Evolutionary conservation across 64 coral and sea anemone genomes (phyloP), one percentile per base, ranked within the genome.

Genomic region (Stylophora pistillata): DNA sequence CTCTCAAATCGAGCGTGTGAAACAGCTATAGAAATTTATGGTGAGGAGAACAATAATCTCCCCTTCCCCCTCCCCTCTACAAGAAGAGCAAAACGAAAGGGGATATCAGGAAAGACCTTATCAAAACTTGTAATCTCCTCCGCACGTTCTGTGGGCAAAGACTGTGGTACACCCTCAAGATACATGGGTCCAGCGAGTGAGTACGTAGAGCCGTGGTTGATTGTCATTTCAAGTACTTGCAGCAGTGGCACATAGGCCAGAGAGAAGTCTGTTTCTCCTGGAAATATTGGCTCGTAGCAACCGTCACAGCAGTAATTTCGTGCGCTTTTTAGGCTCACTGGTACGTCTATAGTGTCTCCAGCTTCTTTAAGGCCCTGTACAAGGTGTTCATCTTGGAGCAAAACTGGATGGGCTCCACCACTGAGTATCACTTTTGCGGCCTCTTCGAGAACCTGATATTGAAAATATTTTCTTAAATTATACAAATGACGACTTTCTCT

Each of bases 371-470:
- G 30, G 29, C 71, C 71, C 71, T 30, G 28, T n/a, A 92, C 37
- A 27, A 92, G 74, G 6, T 58, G 72, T 58, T 92, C 90, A 41
- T 92, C 90, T 17, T 92, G 90, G 15, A 30, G 53, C 10, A 92
- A 41, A 5, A 92, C 41, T 4, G 90, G 90, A 58, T 92, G 90
- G 2, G 90, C 90, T 14, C 90, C 90, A 18, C 90, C 90, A 27
- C 90, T 92, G 20, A 92, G 82, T 18, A 92, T 53, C 0, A 82
- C 57, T 29, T 79, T 77, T 27, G 90, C 90, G 5, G 90, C 86
- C 73, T 88, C 86, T 10, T 23, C 3, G 11, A 89, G 58, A 33
- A 82, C 57, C 79, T 58, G 27, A 18, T 5, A 70, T 53, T 13
- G 56, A 73, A 16, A 13, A 0, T 1, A 23, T 4, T 53, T 77